Percentiles rank a stretch among this genome's conserved stretches.
Conservation (phyloP, 1,140 invertebrate genomes). For the Drosophila saltans region DNA sequence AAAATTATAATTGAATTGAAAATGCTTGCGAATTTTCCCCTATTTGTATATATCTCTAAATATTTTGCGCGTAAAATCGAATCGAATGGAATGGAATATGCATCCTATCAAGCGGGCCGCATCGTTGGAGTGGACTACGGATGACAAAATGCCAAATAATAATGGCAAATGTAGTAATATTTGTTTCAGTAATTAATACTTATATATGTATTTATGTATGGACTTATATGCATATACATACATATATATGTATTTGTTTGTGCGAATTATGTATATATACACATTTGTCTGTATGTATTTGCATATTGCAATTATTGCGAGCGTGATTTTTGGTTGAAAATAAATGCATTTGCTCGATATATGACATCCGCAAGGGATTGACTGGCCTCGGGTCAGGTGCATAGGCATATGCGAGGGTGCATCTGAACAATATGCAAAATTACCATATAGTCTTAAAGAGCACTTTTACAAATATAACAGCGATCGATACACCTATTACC, state of each 20-base stretch:
- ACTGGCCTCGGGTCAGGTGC: background rate
- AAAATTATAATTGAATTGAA: conserved; percentile 62
- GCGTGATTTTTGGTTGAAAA: conserved; percentile 75
- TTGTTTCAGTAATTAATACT: conserved; percentile 69
- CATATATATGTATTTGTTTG: conserved; percentile 14
- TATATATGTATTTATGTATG: background rate
- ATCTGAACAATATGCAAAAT: too few relatives aligned
- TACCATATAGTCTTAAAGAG: too few relatives aligned
- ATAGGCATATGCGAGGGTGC: background rate
- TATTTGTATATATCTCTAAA: conserved; percentile 5
- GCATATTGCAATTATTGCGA: conserved; percentile 69
- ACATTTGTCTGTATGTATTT: conserved; percentile 20
- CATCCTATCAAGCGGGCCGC: background rate
- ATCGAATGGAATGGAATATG: conserved; percentile 25
- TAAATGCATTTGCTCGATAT: conserved; percentile 31
- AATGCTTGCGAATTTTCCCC: conserved; percentile 21
- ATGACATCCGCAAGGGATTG: background rate
- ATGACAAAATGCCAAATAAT: conserved; percentile 57
- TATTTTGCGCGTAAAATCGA: background rate
- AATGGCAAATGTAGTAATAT: conserved; percentile 57
- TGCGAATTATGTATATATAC: conserved; percentile 25
- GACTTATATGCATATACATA: conserved; percentile 31
- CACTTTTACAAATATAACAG: too few relatives aligned
- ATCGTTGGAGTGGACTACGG: background rate
- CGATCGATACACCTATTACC: too few relatives aligned